Evolutionary conservation across 2,113 vertebrate species (phyloP), one percentile per base, ranked within the genome.

Genomic region (Pycnonotus jocosus): DNA sequence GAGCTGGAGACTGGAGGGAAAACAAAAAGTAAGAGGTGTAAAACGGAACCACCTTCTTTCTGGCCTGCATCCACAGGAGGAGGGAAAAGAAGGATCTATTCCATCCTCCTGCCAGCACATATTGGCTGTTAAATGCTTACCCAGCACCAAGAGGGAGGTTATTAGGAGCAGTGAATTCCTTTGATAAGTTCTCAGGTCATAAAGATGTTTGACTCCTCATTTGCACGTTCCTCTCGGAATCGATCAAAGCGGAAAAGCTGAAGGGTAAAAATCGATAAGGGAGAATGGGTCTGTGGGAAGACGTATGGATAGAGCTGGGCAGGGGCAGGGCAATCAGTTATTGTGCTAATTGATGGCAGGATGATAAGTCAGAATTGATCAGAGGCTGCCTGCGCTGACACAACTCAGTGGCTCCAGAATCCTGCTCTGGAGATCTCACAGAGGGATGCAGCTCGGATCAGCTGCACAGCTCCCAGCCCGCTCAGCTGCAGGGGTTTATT

Each of bases 151-250:
- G 53, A 91, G 61, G 42, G 42, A 71, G 70, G 40, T 82, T 91
- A 50, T 79, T 64, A 72, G 57, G 69, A 91, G 31, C 61, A 82
- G 37, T 6, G 53, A 91, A 87, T 57, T 91, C 84, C 50, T 95
- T 85, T 50, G 3, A 23, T 79, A 77, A 61, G 70, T 79, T 84
- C 81, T 92, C 42, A 35, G 56, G 89, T 87, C 91, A 72, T 91
- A 76, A 95, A 95, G 93, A 85, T 50, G 64, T 87, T 95, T 80
- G 95, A 35, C 58, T 97, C 81, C 93, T 95, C 70, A 38, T 95
- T 92, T 94, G 78, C 94, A 85, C 33, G 0, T 70, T 89, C 69
- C 84, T 82, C 73, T 71, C 8, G 58, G 93, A 93, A 95, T 92
- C 78, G 70, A 94, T 96, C 84, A 72, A 57, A 82, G 87, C 2